Base-by-base conservation (phyloP, 2,888 invertebrate species). In the Fragum sueziense region DNA sequence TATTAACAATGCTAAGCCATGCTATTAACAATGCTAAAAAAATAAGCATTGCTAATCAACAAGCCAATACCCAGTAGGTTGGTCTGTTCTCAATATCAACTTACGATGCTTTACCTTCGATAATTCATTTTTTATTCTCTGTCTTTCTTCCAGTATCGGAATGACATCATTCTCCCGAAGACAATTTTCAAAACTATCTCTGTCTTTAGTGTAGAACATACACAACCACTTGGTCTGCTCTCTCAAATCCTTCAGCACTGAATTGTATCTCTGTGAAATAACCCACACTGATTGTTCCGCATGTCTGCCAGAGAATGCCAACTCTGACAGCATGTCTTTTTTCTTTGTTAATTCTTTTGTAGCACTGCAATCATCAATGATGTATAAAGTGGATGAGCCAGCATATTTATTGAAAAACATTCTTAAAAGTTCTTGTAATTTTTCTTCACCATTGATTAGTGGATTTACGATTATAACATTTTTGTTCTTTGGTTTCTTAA, bases 131-230 rank as follows among this genome's bases (percentile, higher is more conserved):
- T 76, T 75, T 72, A 75, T 72, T 70, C 69, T 76, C 54, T 75
- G 68, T 33, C 76, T 54, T 22, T 75, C 69, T 78, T 80, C 80
- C 31, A 70, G 51, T 51, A 67, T 67, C 7, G 68, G 76, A 59
- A 85, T 76, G 20, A 85, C 82, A 73, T 84, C 75, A 68, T 85
- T 86, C 37, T 86, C 84, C 33, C 82, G 57, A 25, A 85, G 68
- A 68, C 83, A 80, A 25, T 81, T 70, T n/a, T 80, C 82, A 75
- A 80, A 83, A 67, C 71, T 74, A 76, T 72, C 76, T 33, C 76
- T 54, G 34, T 76, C 76, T 57, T 70, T 70, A 27, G 61, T 74
- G 70, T 85, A 75, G 41, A 85, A 85, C 34, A 84, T 74, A 34
- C 75, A 74, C 27, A 84, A 62, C 75, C 71, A 76, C 65, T 76